Percentiles rank a stretch among this genome's conserved stretches.
Conservation (phyloP, 2,888 invertebrate species). For the Tetramorium bicarinatum region DNA sequence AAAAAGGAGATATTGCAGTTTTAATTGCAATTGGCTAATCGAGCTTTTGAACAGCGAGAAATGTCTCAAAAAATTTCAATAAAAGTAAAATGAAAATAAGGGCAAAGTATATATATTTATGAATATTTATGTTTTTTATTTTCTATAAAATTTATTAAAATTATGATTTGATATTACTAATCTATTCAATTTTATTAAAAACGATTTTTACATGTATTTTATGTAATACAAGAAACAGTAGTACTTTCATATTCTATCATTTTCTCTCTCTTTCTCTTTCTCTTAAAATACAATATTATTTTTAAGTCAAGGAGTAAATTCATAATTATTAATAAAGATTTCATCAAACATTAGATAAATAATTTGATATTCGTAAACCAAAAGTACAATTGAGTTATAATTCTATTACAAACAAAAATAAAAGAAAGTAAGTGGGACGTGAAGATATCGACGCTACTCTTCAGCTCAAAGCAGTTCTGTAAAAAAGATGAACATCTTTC, state of each 20-base stretch:
- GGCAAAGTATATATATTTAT: neutral
- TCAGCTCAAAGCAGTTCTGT: slow-evolving; percentile 73
- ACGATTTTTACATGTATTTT: neutral
- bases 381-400: neutral
- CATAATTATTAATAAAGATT: neutral
- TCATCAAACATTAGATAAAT: neutral
- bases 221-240: neutral
- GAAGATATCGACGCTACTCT: slow-evolving; percentile 50
- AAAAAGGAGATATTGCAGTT: neutral
- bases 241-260: neutral
- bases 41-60: neutral
- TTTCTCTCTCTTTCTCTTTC: neutral
- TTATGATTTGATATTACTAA: neutral
- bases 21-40: neutral
- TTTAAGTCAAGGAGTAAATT: neutral
- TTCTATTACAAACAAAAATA: neutral
- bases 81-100: neutral
- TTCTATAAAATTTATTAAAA: neutral
- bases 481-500: slow-evolving; percentile 78
- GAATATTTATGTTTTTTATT: neutral
- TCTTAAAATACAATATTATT: neutral
- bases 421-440: slow-evolving; percentile 33
- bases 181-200: neutral
- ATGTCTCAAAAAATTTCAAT: neutral
- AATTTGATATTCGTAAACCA: neutral